A percentile compares a stretch with the other conserved stretches of the same genome.
Conservation (phyloP, 1,140 invertebrate genomes). For the Cydia splendana region DNA sequence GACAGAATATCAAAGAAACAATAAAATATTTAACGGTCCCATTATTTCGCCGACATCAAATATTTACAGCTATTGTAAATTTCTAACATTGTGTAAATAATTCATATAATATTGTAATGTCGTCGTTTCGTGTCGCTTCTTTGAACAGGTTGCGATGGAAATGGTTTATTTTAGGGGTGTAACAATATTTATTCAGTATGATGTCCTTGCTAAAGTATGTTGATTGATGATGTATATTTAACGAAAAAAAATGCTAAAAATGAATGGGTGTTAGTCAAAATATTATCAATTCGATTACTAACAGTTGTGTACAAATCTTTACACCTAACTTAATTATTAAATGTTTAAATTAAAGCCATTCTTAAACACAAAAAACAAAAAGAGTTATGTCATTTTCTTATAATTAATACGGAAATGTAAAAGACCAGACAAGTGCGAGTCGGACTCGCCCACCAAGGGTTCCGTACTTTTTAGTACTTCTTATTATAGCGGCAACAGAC, state of each 20-base stretch:
- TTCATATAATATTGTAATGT: neutral
- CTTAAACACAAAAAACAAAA: no score
- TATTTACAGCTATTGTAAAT: neutral
- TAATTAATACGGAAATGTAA: no score
- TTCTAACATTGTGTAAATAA: conserved; percentile 8
- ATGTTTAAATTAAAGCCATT: no score
- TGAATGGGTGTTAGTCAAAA: no score
- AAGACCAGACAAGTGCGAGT: no score
- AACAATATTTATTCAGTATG: neutral
- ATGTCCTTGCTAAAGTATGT: neutral
- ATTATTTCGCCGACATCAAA: neutral
- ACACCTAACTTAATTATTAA: no score
- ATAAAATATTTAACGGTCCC: neutral
- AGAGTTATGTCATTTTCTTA: no score
- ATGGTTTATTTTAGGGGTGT: neutral
- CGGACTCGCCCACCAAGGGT: no score
- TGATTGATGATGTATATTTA: neutral
- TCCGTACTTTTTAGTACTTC: no score
- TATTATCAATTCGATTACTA: no score
- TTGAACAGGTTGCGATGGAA: neutral
- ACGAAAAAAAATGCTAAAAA: neutral
- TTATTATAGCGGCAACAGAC: no score
- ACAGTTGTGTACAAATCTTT: no score
- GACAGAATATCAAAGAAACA: neutral
- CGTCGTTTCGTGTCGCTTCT: neutral